These are phyloP conservation scores for Brassicogethes aeneus DNA, from an alignment of 2,888 invertebrate species.

Conservation along the genomic window DNA sequence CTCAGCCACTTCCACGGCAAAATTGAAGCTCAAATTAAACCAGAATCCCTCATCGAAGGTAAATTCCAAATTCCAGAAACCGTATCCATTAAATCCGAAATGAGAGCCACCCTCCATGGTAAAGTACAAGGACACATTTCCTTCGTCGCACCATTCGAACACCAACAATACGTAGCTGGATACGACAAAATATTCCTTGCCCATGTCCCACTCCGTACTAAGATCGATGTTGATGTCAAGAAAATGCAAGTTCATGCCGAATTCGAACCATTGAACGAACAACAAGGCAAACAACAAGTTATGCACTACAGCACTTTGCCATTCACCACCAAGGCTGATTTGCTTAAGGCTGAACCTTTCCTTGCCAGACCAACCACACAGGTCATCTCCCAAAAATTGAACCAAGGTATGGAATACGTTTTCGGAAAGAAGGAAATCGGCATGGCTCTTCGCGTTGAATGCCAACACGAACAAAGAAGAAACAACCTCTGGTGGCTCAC, in stretches of 20 bases:
- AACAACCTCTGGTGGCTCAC: constrained; percentile 36
- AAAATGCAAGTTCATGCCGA: constrained; percentile 40
- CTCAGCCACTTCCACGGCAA: too few relatives aligned
- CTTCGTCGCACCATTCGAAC: too few relatives aligned
- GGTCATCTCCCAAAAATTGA: background rate
- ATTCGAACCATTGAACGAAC: constrained; percentile 44
- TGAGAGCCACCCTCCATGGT: too few relatives aligned
- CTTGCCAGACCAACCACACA: constrained; percentile 2
- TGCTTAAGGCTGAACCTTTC: constrained; percentile 44
- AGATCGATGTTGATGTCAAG: constrained; percentile 42
- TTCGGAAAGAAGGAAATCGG: constrained; percentile 46
- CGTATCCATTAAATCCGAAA: too few relatives aligned
- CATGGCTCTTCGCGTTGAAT: constrained; percentile 45
- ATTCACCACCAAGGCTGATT: constrained; percentile 50
- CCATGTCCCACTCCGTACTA: constrained; percentile 44
- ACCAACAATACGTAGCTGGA: too few relatives aligned
- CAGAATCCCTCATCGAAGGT: constrained; percentile 25
- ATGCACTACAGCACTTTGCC: constrained; percentile 53
- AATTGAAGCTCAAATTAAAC: too few relatives aligned
- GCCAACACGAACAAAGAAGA: constrained; percentile 45
- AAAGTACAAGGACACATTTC: too few relatives aligned
- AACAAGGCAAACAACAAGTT: constrained; percentile 44
- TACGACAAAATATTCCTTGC: constrained; percentile 50
- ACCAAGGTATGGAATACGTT: constrained; percentile 23
- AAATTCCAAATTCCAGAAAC: too few relatives aligned